These are phyloP conservation scores for Naja naja DNA, from an alignment of 2,113 vertebrate species.

Conservation along the genomic window DNA sequence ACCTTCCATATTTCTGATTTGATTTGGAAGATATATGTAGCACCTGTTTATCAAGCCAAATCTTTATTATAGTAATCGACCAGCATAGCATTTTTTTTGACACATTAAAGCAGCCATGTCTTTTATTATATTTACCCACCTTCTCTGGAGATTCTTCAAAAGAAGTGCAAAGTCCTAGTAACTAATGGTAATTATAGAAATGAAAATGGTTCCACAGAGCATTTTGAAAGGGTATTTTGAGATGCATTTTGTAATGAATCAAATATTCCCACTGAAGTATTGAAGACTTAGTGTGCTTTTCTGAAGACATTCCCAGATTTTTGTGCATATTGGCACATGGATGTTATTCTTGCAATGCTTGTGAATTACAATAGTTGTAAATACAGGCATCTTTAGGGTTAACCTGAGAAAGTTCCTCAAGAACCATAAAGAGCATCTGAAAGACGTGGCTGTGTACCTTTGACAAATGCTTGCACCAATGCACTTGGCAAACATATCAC, in stretches of 20 bases:
- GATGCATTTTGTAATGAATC: neutral
- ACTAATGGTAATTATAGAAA: neutral
- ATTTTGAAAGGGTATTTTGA: neutral
- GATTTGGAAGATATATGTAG: neutral
- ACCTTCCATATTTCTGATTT: neutral
- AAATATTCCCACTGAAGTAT: neutral
- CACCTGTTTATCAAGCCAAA: neutral
- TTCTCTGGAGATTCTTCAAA: neutral
- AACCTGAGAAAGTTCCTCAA: neutral
- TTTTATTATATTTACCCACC: neutral
- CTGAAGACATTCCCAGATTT: neutral
- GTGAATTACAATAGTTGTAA: neutral
- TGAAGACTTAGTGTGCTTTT: neutral
- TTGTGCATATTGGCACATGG: neutral
- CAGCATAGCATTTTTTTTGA: neutral
- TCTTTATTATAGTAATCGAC: neutral
- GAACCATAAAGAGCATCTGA: neutral
- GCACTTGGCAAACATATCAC: neutral
- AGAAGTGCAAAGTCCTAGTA: neutral
- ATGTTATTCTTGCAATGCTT: neutral
- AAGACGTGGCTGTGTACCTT: neutral
- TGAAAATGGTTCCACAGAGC: neutral
- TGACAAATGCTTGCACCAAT: neutral
- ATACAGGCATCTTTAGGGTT: neutral
- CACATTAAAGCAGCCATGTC: neutral